These are phyloP conservation scores for Euura lappo DNA, from an alignment of 1,140 invertebrate genomes.

Conservation along the genomic window DNA sequence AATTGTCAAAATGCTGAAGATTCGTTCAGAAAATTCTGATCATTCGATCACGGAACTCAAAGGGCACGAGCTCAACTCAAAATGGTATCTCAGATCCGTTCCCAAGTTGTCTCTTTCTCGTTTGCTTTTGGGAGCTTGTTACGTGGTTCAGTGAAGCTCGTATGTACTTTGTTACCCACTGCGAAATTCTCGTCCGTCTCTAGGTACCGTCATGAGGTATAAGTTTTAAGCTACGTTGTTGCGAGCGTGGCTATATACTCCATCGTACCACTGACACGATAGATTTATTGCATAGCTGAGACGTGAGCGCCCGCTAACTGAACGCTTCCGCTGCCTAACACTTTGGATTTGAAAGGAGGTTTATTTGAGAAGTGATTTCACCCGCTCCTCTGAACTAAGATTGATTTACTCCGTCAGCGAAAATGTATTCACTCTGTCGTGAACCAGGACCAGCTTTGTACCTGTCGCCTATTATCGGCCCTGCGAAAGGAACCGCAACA, in stretches of 20 bases:
- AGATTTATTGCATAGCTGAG: constrained; percentile 5
- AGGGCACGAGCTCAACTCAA: no score
- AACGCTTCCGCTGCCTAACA: not conserved
- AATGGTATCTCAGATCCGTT: no score
- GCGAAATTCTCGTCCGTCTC: no score
- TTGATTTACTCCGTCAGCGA: constrained; percentile 1
- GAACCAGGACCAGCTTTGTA: not conserved
- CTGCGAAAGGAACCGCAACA: not conserved
- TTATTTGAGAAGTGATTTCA: constrained; percentile 7
- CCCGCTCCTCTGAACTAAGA: not conserved
- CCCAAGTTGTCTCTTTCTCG: no score
- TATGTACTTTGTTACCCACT: no score
- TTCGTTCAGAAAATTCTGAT: no score
- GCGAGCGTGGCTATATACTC: not conserved
- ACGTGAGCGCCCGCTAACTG: not conserved
- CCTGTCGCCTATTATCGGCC: not conserved
- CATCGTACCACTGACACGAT: constrained; percentile 1
- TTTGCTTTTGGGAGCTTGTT: no score
- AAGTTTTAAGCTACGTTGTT: not conserved
- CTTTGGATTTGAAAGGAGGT: constrained; percentile 4
- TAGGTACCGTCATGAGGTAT: not conserved
- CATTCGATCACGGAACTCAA: no score
- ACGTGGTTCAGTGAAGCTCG: no score
- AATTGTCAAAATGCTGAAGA: no score
- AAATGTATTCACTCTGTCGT: not conserved